Evolutionary conservation across 2,888 invertebrate genomes (phyloP).

Genomic region (Melanophora roralis): DNA sequence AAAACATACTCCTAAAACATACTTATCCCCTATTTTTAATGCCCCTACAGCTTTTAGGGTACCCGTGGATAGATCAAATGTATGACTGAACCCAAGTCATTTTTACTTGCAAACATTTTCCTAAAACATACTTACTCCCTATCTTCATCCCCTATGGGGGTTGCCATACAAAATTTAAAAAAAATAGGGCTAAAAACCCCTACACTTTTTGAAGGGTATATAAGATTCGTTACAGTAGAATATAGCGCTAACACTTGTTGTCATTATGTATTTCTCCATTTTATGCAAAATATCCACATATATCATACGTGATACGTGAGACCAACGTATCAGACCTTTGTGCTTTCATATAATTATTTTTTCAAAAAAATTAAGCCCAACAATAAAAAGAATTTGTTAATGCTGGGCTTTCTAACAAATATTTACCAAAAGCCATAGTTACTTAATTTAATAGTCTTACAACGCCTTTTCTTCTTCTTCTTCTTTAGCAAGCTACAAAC

Average conservation of each 20-base stretch:
- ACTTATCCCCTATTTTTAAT: too few species aligned
- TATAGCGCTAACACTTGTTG: not conserved
- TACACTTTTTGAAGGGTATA: too few species aligned
- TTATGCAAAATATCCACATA: slow-evolving; percentile 33
- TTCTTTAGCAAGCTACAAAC: not conserved
- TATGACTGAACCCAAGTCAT: too few species aligned
- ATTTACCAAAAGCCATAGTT: slow-evolving; percentile 60
- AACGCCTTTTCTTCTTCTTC: slow-evolving; percentile 57
- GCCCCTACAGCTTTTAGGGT: too few species aligned
- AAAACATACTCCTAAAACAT: too few species aligned
- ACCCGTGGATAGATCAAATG: too few species aligned
- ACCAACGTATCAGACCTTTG: not conserved
- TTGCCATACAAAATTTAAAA: too few species aligned
- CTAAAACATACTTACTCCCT: too few species aligned
- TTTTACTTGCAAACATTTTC: too few species aligned
- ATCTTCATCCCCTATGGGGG: too few species aligned
- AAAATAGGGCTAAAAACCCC: too few species aligned
- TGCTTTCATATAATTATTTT: slow-evolving; percentile 8
- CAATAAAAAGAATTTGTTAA: slow-evolving; percentile 51
- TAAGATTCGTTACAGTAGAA: too few species aligned
- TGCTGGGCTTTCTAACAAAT: slow-evolving; percentile 38
- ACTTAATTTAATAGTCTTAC: slow-evolving; percentile 55
- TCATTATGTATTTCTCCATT: not conserved
- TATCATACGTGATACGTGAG: slow-evolving; percentile 36
- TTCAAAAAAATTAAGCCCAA: slow-evolving; percentile 11